Percentiles rank a stretch among this genome's conserved stretches.
These are phyloP conservation scores for Pycnonotus jocosus DNA, from an alignment of 2,113 vertebrate genomes.

Conservation along the genomic window DNA sequence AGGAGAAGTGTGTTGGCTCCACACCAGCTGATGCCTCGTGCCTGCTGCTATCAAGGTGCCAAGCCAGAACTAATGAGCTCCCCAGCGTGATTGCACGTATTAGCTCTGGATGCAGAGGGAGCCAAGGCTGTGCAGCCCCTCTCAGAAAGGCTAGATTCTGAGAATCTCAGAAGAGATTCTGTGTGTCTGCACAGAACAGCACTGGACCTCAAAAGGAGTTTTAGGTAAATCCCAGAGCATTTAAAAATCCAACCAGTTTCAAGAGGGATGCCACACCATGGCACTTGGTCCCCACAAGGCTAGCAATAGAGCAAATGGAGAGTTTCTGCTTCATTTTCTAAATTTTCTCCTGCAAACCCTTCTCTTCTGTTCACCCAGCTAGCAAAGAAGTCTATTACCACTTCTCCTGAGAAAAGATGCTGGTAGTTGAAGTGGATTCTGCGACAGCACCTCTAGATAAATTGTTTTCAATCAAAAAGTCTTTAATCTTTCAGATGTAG, in stretches of 20 bases:
- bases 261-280: not conserved
- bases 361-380: not conserved
- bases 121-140: accelerated
- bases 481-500: not conserved
- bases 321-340: not conserved
- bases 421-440: not conserved
- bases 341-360: not conserved
- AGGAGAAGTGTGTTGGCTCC: accelerated
- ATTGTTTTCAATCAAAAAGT: not conserved
- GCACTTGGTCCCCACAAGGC: not conserved
- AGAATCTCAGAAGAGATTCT: not conserved
- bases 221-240: not conserved
- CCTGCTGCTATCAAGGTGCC: not conserved
- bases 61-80: not conserved
- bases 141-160: not conserved
- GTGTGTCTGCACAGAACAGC: accelerated
- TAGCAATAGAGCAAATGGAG: not conserved
- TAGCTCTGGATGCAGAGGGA: not conserved
- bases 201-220: not conserved
- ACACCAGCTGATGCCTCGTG: not conserved
- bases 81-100: accelerated
- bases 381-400: not conserved
- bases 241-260: not conserved
- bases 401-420: not conserved
- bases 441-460: not conserved